A percentile compares a stretch with the other conserved stretches of the same genome.
Evolutionary conservation across 2,113 vertebrate genomes (phyloP).

Genomic region (Campylorhamphus procurvoides): DNA sequence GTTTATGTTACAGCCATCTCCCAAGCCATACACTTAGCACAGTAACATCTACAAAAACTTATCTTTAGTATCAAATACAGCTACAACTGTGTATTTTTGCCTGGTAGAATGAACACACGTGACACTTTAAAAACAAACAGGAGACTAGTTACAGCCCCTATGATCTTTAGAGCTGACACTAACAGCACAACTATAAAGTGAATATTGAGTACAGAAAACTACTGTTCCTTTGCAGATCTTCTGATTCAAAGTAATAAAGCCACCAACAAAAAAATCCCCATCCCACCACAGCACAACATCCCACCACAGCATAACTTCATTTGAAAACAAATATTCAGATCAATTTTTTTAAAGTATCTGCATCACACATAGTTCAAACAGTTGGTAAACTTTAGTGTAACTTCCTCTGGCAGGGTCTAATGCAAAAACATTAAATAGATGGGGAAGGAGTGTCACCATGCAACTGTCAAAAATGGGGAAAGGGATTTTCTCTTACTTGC

Average conservation of each 20-base stretch:
- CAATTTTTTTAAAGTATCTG: background rate
- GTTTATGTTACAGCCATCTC: background rate
- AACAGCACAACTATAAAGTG: background rate
- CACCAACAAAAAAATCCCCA: background rate
- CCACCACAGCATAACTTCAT: background rate
- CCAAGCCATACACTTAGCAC: background rate
- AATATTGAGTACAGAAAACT: background rate
- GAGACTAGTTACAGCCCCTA: background rate
- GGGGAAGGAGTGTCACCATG: background rate
- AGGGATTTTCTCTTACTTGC: slow-evolving; percentile 37
- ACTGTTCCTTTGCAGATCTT: background rate
- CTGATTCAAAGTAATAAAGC: background rate
- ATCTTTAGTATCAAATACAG: background rate
- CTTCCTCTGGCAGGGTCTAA: background rate
- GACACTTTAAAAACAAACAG: background rate
- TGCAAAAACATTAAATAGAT: background rate
- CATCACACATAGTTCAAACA: background rate
- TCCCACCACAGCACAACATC: background rate
- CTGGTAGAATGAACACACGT: background rate
- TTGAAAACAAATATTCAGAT: background rate
- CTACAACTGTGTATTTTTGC: background rate
- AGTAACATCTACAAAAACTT: background rate
- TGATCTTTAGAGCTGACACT: background rate
- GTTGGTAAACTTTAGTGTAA: background rate
- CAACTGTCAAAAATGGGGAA: background rate